Evolutionary conservation across 2,113 vertebrate species (phyloP).

Genomic region (Poicephalus meyeri): DNA sequence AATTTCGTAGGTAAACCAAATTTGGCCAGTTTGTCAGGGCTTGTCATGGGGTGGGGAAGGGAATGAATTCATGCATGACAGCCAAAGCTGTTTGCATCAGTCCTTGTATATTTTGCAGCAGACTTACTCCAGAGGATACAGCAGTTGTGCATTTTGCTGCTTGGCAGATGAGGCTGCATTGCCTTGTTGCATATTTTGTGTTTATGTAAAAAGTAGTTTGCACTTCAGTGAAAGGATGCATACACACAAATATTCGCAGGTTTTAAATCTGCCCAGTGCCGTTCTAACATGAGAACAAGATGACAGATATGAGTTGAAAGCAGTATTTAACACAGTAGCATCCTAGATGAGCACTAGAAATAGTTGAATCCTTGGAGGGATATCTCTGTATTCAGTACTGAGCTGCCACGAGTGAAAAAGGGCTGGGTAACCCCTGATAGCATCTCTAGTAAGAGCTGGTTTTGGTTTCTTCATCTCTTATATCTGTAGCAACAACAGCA

Average conservation of each 20-base stretch:
- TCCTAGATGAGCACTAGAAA: not conserved
- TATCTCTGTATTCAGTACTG: not conserved
- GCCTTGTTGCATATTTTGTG: fast-evolving
- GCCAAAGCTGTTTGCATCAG: not conserved
- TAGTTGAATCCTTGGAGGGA: not conserved
- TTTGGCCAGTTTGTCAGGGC: not conserved
- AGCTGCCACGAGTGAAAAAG: not conserved
- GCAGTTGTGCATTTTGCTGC: not conserved
- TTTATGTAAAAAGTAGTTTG: not conserved
- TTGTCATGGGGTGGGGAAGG: too few species aligned
- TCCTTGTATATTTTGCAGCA: not conserved
- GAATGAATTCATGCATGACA: not conserved
- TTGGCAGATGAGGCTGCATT: not conserved
- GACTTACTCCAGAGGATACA: not conserved
- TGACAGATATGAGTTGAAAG: not conserved
- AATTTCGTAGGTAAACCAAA: not conserved
- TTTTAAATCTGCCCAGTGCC: not conserved
- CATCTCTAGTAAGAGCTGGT: not conserved
- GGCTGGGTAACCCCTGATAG: not conserved
- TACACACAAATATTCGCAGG: not conserved
- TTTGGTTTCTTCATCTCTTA: not conserved
- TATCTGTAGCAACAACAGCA: not conserved
- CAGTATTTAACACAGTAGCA: not conserved
- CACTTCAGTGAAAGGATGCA: not conserved
- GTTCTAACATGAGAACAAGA: not conserved